Percentiles rank a stretch among this genome's conserved stretches.
Evolutionary conservation across 2,113 vertebrate species (phyloP).

Genomic region (Hucho hucho): DNA sequence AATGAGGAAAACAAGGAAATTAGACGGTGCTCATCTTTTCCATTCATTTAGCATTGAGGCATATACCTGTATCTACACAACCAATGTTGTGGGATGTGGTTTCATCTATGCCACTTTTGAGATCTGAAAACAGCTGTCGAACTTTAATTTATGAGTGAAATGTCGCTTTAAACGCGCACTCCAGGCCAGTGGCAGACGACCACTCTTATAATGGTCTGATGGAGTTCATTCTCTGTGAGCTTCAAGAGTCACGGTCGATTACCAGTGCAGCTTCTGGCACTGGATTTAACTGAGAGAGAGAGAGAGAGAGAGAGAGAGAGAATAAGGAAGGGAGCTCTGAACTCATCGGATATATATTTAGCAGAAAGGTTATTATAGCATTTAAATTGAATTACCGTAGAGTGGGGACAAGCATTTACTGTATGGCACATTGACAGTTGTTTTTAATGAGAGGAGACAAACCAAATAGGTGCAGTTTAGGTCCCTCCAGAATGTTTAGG

Average conservation of each 20-base stretch:
- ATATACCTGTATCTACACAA: too few relatives aligned
- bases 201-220: not conserved
- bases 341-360: not conserved
- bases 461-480: not conserved
- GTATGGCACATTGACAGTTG: not conserved
- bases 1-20: too few relatives aligned
- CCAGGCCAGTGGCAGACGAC: not conserved
- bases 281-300: not conserved
- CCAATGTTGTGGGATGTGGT: too few relatives aligned
- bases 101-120: too few relatives aligned
- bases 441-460: not conserved
- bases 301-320: not conserved
- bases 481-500: not conserved
- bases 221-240: not conserved
- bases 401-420: not conserved
- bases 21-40: too few relatives aligned
- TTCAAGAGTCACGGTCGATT: not conserved
- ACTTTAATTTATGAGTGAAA: too few relatives aligned
- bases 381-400: not conserved
- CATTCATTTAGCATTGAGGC: too few relatives aligned
- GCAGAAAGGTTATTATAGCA: not conserved
- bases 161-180: too few relatives aligned
- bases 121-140: too few relatives aligned
- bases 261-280: not conserved
- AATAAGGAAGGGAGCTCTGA: not conserved